These are phyloP conservation scores for Caenorhabditis sulstoni DNA, from an alignment of 2,888 invertebrate genomes.

Conservation along the genomic window DNA sequence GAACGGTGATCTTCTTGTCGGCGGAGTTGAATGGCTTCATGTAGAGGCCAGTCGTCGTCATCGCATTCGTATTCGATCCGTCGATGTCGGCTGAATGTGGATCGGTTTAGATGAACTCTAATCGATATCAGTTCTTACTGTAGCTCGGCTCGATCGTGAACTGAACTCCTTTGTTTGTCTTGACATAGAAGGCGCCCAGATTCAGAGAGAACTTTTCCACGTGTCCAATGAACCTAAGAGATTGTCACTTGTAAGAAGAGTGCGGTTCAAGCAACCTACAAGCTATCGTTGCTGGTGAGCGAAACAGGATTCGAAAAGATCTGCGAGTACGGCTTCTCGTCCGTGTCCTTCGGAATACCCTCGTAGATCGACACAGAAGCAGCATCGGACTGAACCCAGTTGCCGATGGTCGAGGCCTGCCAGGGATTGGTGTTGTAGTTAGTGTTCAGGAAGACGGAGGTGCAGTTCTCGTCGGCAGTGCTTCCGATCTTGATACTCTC, in stretches of 20 bases:
- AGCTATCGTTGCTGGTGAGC: neutral
- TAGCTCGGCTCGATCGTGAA: conserved; percentile 17
- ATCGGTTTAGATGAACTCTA: too few relatives aligned
- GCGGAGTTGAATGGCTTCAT: conserved; percentile 32
- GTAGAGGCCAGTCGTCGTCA: conserved; percentile 39
- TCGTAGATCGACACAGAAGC: conserved; percentile 26
- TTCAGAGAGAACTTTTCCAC: conserved; percentile 42
- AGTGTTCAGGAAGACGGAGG: conserved; percentile 35
- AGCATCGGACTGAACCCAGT: conserved; percentile 11
- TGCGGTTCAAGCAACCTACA: too few relatives aligned
- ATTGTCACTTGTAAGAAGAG: too few relatives aligned
- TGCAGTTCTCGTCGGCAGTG: conserved; percentile 24
- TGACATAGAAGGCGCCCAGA: conserved; percentile 36
- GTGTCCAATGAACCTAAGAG: conserved; percentile 21
- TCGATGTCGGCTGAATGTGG: conserved; percentile 20
- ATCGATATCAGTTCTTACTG: conserved; percentile 1
- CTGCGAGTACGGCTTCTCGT: conserved; percentile 27
- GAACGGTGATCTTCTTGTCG: conserved; percentile 23
- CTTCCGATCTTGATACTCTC: neutral
- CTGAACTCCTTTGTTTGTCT: conserved; percentile 24
- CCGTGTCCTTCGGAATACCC: conserved; percentile 36
- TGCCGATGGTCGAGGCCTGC: conserved; percentile 25
- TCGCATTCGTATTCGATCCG: neutral
- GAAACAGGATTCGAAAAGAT: conserved; percentile 39
- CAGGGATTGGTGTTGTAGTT: conserved; percentile 21